These are phyloP conservation scores for Podabrus alpinus DNA, from an alignment of 2,888 invertebrate species.

Conservation along the genomic window DNA sequence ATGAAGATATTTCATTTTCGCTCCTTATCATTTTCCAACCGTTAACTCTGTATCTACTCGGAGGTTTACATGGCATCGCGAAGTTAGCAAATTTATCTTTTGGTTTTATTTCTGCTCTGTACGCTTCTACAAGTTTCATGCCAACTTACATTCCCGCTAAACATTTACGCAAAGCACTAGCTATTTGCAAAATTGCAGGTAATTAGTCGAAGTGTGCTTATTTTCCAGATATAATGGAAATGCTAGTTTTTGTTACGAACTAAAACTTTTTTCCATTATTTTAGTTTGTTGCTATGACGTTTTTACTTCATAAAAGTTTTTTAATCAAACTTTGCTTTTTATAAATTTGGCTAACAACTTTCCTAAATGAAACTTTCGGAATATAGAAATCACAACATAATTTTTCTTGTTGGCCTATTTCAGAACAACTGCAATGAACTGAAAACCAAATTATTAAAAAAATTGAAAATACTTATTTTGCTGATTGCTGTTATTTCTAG, in stretches of 20 bases:
- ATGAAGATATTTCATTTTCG: slow-evolving; percentile 5
- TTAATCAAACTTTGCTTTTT: background rate
- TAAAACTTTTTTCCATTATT: background rate
- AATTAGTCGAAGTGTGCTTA: slow-evolving; percentile 1
- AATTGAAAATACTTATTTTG: too few relatives aligned
- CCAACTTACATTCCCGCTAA: background rate
- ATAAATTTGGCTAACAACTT: background rate
- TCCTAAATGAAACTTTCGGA: background rate
- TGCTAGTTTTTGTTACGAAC: background rate
- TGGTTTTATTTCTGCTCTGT: slow-evolving; percentile 7
- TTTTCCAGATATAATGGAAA: background rate
- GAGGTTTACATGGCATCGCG: slow-evolving; percentile 10
- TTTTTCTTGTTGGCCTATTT: background rate
- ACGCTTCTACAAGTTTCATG: background rate
- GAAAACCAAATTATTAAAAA: too few relatives aligned
- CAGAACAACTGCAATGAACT: background rate
- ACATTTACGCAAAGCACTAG: slow-evolving; percentile 4
- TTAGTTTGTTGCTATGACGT: background rate
- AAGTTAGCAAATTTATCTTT: slow-evolving; percentile 12
- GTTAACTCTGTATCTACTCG: slow-evolving; percentile 4
- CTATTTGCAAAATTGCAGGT: slow-evolving; percentile 7
- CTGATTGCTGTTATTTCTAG: too few relatives aligned
- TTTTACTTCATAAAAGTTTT: background rate
- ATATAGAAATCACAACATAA: background rate
- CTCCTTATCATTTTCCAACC: slow-evolving; percentile 12